Evolutionary conservation across 2,888 invertebrate genomes (phyloP), one percentile per base, ranked within the genome.

Genomic region (Drosophila parthenogenetica): DNA sequence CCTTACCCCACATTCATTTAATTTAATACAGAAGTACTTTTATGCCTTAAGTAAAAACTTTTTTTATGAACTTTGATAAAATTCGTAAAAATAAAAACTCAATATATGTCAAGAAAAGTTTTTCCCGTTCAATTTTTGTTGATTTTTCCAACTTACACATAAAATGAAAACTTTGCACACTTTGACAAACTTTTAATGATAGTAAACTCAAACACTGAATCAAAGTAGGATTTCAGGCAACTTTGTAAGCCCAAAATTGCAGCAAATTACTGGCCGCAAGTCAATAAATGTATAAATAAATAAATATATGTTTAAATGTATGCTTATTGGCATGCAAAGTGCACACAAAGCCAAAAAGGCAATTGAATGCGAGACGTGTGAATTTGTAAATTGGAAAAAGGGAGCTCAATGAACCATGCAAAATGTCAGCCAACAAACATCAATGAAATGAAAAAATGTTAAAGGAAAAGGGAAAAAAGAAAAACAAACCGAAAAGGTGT

Each of bases 401-500:
- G 63, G 32, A 51, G 25, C 54, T 45, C 81, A 89, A 48, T 81
- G 81, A 89, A 80, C 80, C 89, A 67, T 90, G 73, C 66, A 83
- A 86, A 85, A 87, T 85, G 57, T 40, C 10, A 19, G 42, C 7
- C 51, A 79, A 82, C 84, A 82, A 81, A 70, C 73, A 59, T 79
- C 80, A 80, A 83, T 75, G 62, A 69, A 57, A 53, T 25, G 49
- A 43, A 70, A 45, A 57, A 59, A 54, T 29, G 29, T 29, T 29
- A 2, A 35, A 35, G 13, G 13, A 13, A 35, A 35, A 35, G 35
- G 13, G 22, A 69, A 57, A 37, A 35, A 65, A 62, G 11, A 51
- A 25, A 17, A 40, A 46, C 17, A 17, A 58, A 58, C 35, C 54
- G 58, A 77, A 73, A 77, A 88, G 87, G 89, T 88, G 81, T 85